These are phyloP conservation scores for Phoebastria nigripes DNA, from an alignment of 2,797 vertebrate genomes.

Conservation along the genomic window DNA sequence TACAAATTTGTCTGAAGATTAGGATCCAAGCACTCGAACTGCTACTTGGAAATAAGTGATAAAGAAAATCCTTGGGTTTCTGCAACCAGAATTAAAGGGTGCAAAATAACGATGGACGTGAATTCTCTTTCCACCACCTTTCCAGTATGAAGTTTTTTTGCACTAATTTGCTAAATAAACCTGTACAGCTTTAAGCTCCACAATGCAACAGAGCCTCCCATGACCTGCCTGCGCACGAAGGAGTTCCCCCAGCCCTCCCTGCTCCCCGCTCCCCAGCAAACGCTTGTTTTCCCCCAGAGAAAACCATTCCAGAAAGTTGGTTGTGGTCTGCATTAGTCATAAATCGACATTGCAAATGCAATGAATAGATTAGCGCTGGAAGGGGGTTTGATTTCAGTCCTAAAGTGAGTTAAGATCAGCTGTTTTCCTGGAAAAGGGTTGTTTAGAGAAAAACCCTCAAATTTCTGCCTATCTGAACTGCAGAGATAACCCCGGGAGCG, in stretches of 20 bases:
- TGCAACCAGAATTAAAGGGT: background rate
- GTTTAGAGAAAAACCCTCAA: background rate
- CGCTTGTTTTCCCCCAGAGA: fast-evolving
- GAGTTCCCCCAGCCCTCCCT: background rate
- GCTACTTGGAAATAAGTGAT: background rate
- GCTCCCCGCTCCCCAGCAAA: background rate
- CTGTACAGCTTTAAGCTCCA: background rate
- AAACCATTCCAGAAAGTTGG: background rate
- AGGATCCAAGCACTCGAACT: background rate
- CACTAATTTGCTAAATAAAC: background rate
- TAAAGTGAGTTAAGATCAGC: background rate
- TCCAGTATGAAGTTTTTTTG: background rate
- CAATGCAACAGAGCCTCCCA: background rate
- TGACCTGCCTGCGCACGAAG: background rate
- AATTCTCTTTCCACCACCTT: no score
- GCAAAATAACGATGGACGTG: fast-evolving
- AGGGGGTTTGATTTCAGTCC: background rate
- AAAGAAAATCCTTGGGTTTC: background rate
- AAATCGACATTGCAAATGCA: background rate
- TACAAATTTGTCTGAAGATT: background rate
- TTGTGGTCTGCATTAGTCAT: background rate
- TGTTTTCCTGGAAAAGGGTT: background rate
- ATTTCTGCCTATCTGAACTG: background rate
- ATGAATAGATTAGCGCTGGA: background rate
- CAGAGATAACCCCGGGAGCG: background rate